These are phyloP conservation scores for Cheilosia urbana DNA, from an alignment of 2,888 invertebrate genomes.

Conservation along the genomic window DNA sequence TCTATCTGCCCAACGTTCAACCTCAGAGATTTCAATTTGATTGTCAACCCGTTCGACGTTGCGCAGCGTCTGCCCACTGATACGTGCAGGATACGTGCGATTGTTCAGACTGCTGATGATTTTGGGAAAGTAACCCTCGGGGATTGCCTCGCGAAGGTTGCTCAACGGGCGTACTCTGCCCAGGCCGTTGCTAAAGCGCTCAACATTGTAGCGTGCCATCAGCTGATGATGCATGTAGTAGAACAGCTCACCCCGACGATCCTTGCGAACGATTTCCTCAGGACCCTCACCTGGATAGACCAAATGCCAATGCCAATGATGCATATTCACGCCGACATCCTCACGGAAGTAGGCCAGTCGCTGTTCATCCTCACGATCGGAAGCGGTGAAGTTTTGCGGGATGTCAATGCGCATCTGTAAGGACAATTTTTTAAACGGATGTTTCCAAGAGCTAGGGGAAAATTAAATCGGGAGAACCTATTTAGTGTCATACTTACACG, in stretches of 20 bases:
- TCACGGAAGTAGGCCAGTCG: slow-evolving; percentile 93
- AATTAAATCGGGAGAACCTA: no score
- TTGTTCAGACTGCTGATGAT: slow-evolving; percentile 88
- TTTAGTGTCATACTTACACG: slow-evolving; percentile 82
- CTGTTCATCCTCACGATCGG: slow-evolving; percentile 90
- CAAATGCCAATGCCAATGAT: slow-evolving; percentile 97
- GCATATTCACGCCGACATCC: slow-evolving; percentile 93
- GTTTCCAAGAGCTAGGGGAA: no score
- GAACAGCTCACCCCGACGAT: slow-evolving; percentile 89
- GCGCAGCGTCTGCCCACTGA: slow-evolving; percentile 85
- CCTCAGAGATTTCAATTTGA: slow-evolving; percentile 85
- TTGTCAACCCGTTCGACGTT: slow-evolving; percentile 89
- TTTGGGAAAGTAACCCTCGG: slow-evolving; percentile 93
- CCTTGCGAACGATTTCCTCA: slow-evolving; percentile 87
- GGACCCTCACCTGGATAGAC: slow-evolving; percentile 91
- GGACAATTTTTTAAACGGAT: no score
- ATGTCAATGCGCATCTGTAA: slow-evolving; percentile 85
- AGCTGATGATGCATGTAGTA: slow-evolving; percentile 90
- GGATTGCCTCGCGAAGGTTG: slow-evolving; percentile 88
- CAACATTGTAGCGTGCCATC: slow-evolving; percentile 88
- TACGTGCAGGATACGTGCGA: slow-evolving; percentile 90
- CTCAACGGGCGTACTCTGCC: slow-evolving; percentile 87
- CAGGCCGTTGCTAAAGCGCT: slow-evolving; percentile 89
- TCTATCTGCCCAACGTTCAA: slow-evolving; percentile 90
- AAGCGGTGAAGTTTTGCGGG: slow-evolving; percentile 90